These are phyloP conservation scores for Tragelaphus buxtoni DNA, from an alignment of 2,113 vertebrate species.

Conservation along the genomic window DNA sequence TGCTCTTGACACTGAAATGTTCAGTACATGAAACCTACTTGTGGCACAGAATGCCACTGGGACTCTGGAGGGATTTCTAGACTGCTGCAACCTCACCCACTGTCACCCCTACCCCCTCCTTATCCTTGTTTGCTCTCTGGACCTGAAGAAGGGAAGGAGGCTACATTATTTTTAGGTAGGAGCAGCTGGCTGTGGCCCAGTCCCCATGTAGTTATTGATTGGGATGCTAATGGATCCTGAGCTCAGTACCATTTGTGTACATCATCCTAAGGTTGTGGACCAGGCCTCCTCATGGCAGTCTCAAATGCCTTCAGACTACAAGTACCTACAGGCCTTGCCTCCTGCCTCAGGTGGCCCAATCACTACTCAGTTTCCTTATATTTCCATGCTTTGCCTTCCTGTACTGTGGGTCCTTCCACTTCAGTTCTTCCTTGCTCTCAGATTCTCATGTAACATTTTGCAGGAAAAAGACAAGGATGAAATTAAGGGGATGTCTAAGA, in stretches of 20 bases:
- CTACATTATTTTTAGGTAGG: constrained; percentile 49
- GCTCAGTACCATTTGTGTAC: neutral
- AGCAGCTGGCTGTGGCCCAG: constrained; percentile 43
- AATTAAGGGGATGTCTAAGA: neutral
- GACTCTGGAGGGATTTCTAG: neutral
- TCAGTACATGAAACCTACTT: neutral
- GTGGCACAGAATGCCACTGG: neutral
- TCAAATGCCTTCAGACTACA: neutral
- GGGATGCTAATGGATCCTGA: constrained; percentile 52
- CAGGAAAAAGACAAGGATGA: neutral
- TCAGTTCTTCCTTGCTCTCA: neutral
- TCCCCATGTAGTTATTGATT: constrained; percentile 49
- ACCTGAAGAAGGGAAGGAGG: neutral
- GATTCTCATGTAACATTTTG: neutral
- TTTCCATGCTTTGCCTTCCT: neutral
- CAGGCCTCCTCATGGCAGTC: neutral
- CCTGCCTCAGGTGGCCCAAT: neutral
- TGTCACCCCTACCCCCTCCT: neutral
- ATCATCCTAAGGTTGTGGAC: constrained; percentile 15
- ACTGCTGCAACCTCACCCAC: neutral
- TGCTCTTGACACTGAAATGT: constrained; percentile 12
- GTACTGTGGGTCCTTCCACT: neutral
- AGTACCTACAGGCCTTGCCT: neutral
- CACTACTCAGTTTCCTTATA: neutral
- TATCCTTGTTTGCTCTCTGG: neutral